Base-by-base conservation (phyloP, 2,113 vertebrate species). In the Gavia stellata region DNA sequence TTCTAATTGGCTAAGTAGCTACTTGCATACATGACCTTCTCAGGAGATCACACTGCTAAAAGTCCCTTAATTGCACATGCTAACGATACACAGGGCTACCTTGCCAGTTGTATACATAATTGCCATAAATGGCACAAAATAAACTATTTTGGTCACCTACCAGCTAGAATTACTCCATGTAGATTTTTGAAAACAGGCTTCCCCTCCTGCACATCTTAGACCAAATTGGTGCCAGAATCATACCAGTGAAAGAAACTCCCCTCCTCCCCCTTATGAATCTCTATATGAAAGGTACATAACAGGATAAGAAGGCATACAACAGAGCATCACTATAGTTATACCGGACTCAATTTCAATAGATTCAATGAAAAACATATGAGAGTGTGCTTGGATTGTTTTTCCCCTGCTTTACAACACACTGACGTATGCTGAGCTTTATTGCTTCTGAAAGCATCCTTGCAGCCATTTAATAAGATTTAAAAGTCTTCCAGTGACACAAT, bases 361-460 rank as follows among this genome's bases (percentile, higher is more conserved):
- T 65, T 53, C 31, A 65, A 55, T 15, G 17, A 52, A 74, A 74
- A 66, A 56, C 66, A 7, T 17, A 24, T 7, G 19, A 63, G 38
- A 17, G 16, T 55, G 53, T 9, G 1, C 40, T 73, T n/a, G 61
- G 26, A 31, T 44, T 66, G 26, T 13, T 93, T 93, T 74, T 5
- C 9, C 31, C 47, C 34, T 79, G 52, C 56, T 85, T 92, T 58
- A 71, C 52, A 68, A 28, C 14, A 42, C 5, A 14, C n/a, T 71
- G 72, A 18, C 7, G 7, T 44, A 63, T 3, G 6, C 68, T 71
- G 77, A 92, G 67, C 47, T 94, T 86, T 75, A 83, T 83, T 86
- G 47, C 80, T 92, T 86, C 88, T 88, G 92, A 93, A 96, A 94
- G 38, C 26, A 90, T 17, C 90, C 82, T 88, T 63, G 65, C 59